These are phyloP conservation scores for Salpingus planirostris DNA, from an alignment of 2,888 invertebrate genomes.

Conservation along the genomic window DNA sequence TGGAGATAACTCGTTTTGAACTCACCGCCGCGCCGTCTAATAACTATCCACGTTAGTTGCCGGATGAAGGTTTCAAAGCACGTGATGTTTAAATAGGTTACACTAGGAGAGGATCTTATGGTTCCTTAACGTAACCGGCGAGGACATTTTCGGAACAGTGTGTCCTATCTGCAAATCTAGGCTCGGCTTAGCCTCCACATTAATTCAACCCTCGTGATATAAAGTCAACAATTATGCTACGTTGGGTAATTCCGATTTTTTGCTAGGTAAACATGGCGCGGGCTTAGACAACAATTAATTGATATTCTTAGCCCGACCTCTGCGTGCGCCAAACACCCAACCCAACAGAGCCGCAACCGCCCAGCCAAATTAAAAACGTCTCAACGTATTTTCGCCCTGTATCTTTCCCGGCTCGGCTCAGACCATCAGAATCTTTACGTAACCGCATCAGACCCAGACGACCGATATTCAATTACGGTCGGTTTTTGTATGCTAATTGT, in stretches of 20 bases:
- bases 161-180: slow-evolving; percentile 35
- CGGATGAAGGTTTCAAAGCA: slow-evolving; percentile 13
- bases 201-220: slow-evolving; percentile 31
- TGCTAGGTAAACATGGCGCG: background rate
- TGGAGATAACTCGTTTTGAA: slow-evolving; percentile 7
- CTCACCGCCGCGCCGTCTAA: slow-evolving; percentile 3
- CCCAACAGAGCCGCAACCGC: too few relatives aligned
- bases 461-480: too few relatives aligned
- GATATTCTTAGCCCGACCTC: too few relatives aligned
- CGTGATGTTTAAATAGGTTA: slow-evolving; percentile 17
- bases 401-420: too few relatives aligned
- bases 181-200: slow-evolving; percentile 31
- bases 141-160: slow-evolving; percentile 25
- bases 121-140: slow-evolving; percentile 15
- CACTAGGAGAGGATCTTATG: slow-evolving; percentile 14
- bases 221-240: slow-evolving; percentile 28
- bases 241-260: slow-evolving; percentile 18
- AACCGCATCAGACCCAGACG: too few relatives aligned
- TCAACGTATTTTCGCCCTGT: too few relatives aligned
- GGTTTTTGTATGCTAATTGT: too few relatives aligned
- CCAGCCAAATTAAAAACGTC: too few relatives aligned
- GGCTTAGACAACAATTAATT: background rate
- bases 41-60: slow-evolving; percentile 10
- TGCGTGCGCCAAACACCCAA: too few relatives aligned
- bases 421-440: too few relatives aligned